Evolutionary conservation across 2,888 invertebrate genomes (phyloP), one percentile per base, ranked within the genome.

Genomic region (Siphlonurus alternatus): DNA sequence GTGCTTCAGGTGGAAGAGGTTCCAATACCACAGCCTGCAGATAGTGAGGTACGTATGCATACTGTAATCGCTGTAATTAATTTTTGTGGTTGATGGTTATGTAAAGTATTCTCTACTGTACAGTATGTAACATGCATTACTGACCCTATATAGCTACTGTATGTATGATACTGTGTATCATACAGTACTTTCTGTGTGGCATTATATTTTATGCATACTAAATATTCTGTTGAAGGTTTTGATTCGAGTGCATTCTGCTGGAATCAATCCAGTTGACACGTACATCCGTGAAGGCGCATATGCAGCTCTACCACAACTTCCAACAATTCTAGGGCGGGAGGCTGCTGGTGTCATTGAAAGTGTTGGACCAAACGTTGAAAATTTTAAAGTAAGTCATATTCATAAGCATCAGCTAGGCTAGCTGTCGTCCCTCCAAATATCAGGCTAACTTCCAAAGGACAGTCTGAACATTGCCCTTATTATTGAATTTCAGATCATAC

Each of bases 191-290:
- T n/a, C n/a, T n/a, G n/a, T n/a, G n/a, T n/a, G n/a, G n/a, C n/a
- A n/a, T n/a, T n/a, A n/a, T n/a, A n/a, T n/a, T n/a, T n/a, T n/a
- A n/a, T n/a, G n/a, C n/a, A n/a, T n/a, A n/a, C n/a, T n/a, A n/a
- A n/a, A n/a, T 38, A 10, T 38, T 38, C 5, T 10, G 5, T 38
- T 38, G n/a, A 67, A 81, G 79, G 74, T 81, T 18, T 71, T 81
- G 67, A 74, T 82, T 5, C 73, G 76, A 66, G 76, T 81, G 1
- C 68, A 71, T 25, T 74, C 76, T 2, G 74, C 78, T 61, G 81
- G 81, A 20, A 75, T 83, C 1, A 82, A 83, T 68, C 82, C 82
- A 2, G 80, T 81, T 2, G 82, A 82, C 66, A 80, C 81, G 0
- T 81, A 81, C 69, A 77, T 81, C 60, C 72, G 81, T 25, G 69